phyloP scores from a whole-genome alignment of 2,888 invertebrate genomes.

The Rhabditophanes sp. region DNA sequence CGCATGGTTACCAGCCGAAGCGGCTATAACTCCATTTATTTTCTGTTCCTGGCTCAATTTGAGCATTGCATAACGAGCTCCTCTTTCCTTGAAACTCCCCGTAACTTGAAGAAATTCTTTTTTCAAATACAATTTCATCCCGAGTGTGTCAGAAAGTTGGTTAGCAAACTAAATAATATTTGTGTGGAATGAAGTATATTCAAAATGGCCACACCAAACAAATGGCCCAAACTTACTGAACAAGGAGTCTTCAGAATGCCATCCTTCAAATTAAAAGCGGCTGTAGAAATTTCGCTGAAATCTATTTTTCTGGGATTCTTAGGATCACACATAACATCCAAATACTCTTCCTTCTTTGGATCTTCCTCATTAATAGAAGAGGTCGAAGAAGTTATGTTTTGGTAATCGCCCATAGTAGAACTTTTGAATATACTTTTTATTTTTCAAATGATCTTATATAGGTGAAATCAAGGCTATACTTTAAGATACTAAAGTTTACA shows the following conservation, averaged over 20 bases:
- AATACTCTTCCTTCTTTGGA: too few relatives aligned
- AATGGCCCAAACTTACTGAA: constrained; percentile 58
- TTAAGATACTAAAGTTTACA: too few relatives aligned
- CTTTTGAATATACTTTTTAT: too few relatives aligned
- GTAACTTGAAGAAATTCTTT: constrained; percentile 83
- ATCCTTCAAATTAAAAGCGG: constrained; percentile 68
- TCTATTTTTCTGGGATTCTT: constrained; percentile 24
- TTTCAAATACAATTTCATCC: constrained; percentile 75
- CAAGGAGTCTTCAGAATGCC: constrained; percentile 72
- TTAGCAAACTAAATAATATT: too few relatives aligned
- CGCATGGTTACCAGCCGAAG: constrained; percentile 84
- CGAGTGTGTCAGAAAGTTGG: constrained; percentile 56
- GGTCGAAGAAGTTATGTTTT: too few relatives aligned
- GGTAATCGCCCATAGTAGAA: too few relatives aligned
- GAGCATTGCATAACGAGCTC: constrained; percentile 60
- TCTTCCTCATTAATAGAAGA: too few relatives aligned
- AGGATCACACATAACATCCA: constrained; percentile 34
- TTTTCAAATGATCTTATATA: too few relatives aligned
- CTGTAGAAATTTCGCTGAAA: constrained; percentile 47
- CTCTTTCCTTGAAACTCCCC: constrained; percentile 90
- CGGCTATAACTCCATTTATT: constrained; percentile 67
- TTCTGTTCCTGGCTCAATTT: constrained; percentile 58
- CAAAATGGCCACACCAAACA: background rate
- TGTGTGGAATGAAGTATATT: constrained; percentile 2
- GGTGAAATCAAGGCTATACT: too few relatives aligned